These are phyloP conservation scores for Rhopalosiphum padi DNA, from an alignment of 1,140 invertebrate genomes.

Conservation along the genomic window DNA sequence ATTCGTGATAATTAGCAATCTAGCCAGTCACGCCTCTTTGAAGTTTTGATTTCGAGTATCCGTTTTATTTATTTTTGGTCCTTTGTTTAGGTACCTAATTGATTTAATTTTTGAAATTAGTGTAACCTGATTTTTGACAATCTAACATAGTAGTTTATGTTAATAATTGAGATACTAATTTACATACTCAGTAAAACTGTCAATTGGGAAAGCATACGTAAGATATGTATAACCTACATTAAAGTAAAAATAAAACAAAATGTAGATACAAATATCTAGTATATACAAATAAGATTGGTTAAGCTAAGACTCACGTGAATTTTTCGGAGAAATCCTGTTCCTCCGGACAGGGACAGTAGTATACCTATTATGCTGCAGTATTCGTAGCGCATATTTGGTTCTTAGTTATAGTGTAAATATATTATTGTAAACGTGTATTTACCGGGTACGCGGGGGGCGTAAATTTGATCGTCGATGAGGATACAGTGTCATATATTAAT, in stretches of 20 bases:
- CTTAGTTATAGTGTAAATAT: background rate
- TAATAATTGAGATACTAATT: background rate
- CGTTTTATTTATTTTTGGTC: background rate
- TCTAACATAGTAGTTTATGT: background rate
- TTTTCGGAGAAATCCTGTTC: background rate
- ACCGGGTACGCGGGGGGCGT: background rate
- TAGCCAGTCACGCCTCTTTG: background rate
- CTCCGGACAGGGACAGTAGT: too few relatives aligned
- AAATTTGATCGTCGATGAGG: background rate
- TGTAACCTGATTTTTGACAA: background rate
- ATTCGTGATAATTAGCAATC: slow-evolving; percentile 8
- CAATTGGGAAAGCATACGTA: background rate
- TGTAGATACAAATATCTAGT: too few relatives aligned
- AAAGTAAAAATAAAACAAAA: background rate
- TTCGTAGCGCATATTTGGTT: background rate
- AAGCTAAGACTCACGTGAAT: background rate
- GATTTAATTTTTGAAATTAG: background rate
- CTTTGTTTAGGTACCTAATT: background rate
- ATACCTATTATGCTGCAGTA: background rate
- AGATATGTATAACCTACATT: background rate
- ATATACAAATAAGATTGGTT: too few relatives aligned
- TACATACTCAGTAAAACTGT: background rate
- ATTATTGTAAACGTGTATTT: too few relatives aligned
- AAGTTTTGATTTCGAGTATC: background rate
- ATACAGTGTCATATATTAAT: background rate